Base-by-base conservation (phyloP, 2,888 invertebrate genomes). In the Formica aserva region DNA sequence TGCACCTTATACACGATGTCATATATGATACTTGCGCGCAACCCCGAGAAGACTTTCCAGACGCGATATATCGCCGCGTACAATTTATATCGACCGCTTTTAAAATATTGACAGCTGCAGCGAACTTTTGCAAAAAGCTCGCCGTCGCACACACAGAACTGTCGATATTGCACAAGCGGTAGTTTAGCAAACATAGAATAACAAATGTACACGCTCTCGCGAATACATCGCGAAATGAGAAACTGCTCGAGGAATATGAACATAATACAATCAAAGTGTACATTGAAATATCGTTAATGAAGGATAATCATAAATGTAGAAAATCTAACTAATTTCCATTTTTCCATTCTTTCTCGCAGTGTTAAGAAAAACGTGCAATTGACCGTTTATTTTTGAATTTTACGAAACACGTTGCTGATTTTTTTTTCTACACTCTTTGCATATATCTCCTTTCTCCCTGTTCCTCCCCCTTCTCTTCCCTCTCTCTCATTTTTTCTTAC, bases 51-150 rank as follows among this genome's bases (percentile, higher is more conserved):
- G 71, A 60, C 32, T 84, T 63, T 78, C 48, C 62, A 15, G 69
- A 76, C 63, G 57, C 69, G 82, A 74, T 78, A 75, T 76, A 84
- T 82, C 80, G 80, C 77, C 60, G 69, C 62, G 63, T 52, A 52
- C 74, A 80, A 85, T 88, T 84, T 77, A 66, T 83, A 90, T 89
- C 89, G 91, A 88, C 75, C 86, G 75, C 62, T 69, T 75, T 62
- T 90, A 78, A 88, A 91, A 88, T 90, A 91, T 88, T 86, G 82
- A 91, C 82, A 80, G 65, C 63, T 57, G 72, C 45, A 71, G 72
- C 48, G 55, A 86, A 85, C 82, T 87, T 84, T 60, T 78, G 55
- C 45, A 41, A 57, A 80, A 82, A 82, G 67, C 29, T 57, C 4
- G 38, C 55, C 35, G 15, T 15, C 22, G 26, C 6, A 41, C 18